Evolutionary conservation across 2,797 vertebrate genomes (phyloP), one percentile per base, ranked within the genome.

Genomic region (Vultur gryphus): DNA sequence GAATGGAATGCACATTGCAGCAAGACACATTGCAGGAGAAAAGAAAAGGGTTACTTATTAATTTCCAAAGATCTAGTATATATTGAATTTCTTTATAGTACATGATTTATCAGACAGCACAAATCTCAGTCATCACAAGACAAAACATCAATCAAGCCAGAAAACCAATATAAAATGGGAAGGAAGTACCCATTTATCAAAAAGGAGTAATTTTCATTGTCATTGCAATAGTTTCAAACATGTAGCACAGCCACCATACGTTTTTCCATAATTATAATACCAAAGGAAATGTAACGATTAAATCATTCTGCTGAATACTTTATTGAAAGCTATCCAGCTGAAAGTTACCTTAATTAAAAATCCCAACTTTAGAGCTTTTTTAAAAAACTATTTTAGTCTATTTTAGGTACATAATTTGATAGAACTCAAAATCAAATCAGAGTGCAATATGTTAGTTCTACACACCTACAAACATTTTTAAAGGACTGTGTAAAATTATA

Each of bases 1-100:
- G 97, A 98, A 98, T 96, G 97, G 97, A 97, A 97, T 96, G 97
- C 89, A 96, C 87, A 97, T 84, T 97, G 97, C 95, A 98, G 98
- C 94, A 62, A 98, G 96, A 97, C 95, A 98, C 91, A 94, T 85
- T 90, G 95, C 94, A 96, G 86, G 93, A 98, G 94, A 97, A 86
- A 98, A 98, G 97, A 98, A 96, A 97, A 90, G 96, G 91, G 96
- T 97, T 97, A 97, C 88, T 97, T 93, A 96, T 97, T 97, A 96
- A 97, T 97, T 97, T 96, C 72, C 93, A 97, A 91, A 96, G 92
- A 89, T 87, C 79, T 93, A 96, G 87, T 17, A 97, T 70, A 95
- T 78, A 94, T 71, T 92, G 80, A 96, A 97, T 94, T 97, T 89
- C 77, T 76, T 95, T 73, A 96, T 35, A 96, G 91, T 59, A 96